phyloP scores from a whole-genome alignment of 2,888 invertebrate species.

The Drosophila tripunctata region DNA sequence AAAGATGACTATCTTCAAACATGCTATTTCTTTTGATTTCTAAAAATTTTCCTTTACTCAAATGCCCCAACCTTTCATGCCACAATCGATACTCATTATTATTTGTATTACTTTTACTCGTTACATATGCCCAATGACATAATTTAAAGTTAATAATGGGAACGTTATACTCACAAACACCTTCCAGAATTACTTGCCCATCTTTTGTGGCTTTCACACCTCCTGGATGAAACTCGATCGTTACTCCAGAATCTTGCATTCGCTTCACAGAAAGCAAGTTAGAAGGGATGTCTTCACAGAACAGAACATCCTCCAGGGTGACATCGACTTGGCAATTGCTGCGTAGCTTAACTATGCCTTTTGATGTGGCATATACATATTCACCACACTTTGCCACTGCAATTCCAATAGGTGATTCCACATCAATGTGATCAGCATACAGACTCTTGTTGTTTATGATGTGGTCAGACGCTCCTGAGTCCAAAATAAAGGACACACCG shows the following conservation, averaged over 20 bases:
- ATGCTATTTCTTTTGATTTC: slow-evolving; percentile 43
- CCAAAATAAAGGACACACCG: slow-evolving; percentile 6
- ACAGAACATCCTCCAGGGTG: slow-evolving; percentile 51
- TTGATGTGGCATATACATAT: not conserved
- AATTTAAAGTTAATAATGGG: slow-evolving; percentile 8
- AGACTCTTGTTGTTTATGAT: not conserved
- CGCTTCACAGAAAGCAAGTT: slow-evolving; percentile 18
- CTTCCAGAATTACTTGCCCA: slow-evolving; percentile 1
- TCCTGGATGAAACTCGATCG: slow-evolving; percentile 11
- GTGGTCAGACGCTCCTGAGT: slow-evolving; percentile 15
- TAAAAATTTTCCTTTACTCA: slow-evolving; percentile 46
- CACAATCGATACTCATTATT: slow-evolving; percentile 40
- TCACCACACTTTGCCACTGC: slow-evolving; percentile 21
- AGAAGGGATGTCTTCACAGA: slow-evolving; percentile 23
- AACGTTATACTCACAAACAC: slow-evolving; percentile 15
- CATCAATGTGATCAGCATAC: slow-evolving; percentile 19
- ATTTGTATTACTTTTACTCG: slow-evolving; percentile 48
- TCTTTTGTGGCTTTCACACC: slow-evolving; percentile 10
- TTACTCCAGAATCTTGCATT: slow-evolving; percentile 22
- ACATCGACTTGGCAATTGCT: slow-evolving; percentile 7
- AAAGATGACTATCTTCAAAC: slow-evolving; percentile 33
- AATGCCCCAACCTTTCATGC: slow-evolving; percentile 53
- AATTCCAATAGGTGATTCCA: slow-evolving; percentile 4
- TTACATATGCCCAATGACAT: too few relatives aligned
- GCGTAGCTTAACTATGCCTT: slow-evolving; percentile 7